These are phyloP conservation scores for Artemia sinica DNA, from an alignment of 2,888 invertebrate genomes.

Conservation along the genomic window DNA sequence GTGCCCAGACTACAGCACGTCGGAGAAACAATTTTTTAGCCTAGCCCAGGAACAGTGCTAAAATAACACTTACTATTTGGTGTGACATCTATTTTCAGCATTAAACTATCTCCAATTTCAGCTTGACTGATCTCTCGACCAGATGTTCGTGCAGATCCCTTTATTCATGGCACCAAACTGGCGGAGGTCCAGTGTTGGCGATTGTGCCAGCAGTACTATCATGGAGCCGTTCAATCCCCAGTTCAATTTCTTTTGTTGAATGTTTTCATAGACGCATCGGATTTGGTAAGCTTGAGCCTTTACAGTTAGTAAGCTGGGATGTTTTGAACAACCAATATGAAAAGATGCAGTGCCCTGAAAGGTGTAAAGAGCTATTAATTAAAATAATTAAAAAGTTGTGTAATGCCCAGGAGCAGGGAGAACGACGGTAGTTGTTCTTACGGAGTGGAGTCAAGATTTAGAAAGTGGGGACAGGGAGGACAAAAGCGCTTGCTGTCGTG, in stretches of 20 bases:
- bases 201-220: slow-evolving; percentile 84
- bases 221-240: slow-evolving; percentile 88
- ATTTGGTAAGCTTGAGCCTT: slow-evolving; percentile 91
- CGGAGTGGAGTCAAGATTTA: too few species aligned
- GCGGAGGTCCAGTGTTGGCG: slow-evolving; percentile 83
- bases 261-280: slow-evolving; percentile 81
- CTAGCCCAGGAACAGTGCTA: not conserved
- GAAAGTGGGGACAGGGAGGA: too few species aligned
- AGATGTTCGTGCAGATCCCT: slow-evolving; percentile 64
- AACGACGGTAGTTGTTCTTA: too few species aligned
- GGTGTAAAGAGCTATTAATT: slow-evolving; percentile 21
- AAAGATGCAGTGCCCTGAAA: slow-evolving; percentile 69
- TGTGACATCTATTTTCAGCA: slow-evolving; percentile 65
- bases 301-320: slow-evolving; percentile 82
- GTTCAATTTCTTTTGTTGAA: slow-evolving; percentile 66
- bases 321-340: slow-evolving; percentile 84
- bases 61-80: slow-evolving; percentile 39
- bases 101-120: slow-evolving; percentile 74
- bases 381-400: too few species aligned
- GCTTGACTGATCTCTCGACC: slow-evolving; percentile 78
- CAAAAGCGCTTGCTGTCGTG: too few species aligned
- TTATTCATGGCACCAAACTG: slow-evolving; percentile 79
- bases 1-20: too few species aligned
- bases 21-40: too few species aligned
- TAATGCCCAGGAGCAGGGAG: too few species aligned